Evolutionary conservation across 2,797 vertebrate species (phyloP).

Genomic region (Pseudocheirus occidentalis): DNA sequence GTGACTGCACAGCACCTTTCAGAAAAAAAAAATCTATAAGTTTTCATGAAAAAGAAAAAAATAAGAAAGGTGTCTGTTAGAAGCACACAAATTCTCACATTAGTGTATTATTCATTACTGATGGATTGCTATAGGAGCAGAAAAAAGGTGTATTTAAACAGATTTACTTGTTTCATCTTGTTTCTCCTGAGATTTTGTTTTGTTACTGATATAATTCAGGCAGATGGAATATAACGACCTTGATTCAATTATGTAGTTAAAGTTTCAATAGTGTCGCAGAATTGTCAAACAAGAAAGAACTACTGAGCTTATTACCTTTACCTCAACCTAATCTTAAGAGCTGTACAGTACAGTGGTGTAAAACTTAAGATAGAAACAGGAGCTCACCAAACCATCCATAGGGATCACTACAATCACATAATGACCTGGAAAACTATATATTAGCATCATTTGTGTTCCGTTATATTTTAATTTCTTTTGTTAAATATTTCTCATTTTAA

Average conservation of each 20-base stretch:
- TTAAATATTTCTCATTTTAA: neutral
- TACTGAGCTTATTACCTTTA: neutral
- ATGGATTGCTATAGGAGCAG: constrained; percentile 47
- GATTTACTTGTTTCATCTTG: constrained; percentile 44
- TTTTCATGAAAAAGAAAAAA: constrained; percentile 61
- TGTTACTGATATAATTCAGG: neutral
- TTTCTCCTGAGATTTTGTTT: neutral
- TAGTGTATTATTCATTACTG: constrained; percentile 48
- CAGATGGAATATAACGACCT: too few species aligned
- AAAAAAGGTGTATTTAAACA: constrained; percentile 26
- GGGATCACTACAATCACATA: neutral
- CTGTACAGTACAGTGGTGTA: neutral
- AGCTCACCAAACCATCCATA: neutral
- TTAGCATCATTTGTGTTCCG: neutral
- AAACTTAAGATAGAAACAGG: neutral
- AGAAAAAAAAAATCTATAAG: constrained; percentile 38
- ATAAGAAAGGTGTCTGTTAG: constrained; percentile 42
- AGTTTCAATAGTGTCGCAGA: neutral
- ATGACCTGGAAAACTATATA: neutral
- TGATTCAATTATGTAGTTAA: neutral
- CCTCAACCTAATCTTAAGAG: neutral
- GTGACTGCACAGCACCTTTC: constrained; percentile 44
- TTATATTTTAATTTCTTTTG: neutral
- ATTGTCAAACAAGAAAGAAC: neutral
- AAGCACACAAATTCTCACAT: neutral